Evolutionary conservation across 2,113 vertebrate species (phyloP).

Genomic region (Connochaetes taurinus): DNA sequence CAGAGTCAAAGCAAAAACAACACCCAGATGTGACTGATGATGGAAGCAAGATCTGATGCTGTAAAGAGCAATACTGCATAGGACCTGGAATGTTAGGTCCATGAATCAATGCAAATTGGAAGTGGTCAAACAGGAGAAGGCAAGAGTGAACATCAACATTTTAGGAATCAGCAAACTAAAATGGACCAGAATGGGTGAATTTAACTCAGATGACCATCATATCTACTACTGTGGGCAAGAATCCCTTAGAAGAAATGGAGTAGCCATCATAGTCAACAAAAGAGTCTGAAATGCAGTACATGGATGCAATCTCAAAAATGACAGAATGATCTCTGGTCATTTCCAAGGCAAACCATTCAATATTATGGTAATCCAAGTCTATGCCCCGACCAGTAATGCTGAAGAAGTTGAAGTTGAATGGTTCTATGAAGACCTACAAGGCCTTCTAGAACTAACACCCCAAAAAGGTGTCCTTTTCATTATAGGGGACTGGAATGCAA

Average conservation of each 20-base stretch:
- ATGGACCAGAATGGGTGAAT: neutral
- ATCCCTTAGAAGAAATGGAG: neutral
- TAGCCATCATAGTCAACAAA: neutral
- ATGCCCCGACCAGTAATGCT: accelerated
- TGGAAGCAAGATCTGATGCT: neutral
- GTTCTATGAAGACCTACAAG: neutral
- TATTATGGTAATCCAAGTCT: neutral
- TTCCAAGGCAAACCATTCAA: neutral
- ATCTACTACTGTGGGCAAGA: neutral
- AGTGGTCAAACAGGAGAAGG: neutral
- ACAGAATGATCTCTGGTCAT: neutral
- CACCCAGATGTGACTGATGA: neutral
- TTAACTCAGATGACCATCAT: neutral
- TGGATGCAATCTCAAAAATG: neutral
- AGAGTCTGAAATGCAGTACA: neutral
- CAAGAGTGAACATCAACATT: neutral
- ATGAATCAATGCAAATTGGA: neutral
- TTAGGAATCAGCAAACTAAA: neutral
- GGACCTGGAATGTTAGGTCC: neutral
- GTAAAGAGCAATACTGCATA: neutral
- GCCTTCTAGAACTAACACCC: neutral
- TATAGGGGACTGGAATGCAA: neutral
- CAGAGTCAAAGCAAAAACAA: neutral
- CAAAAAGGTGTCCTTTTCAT: neutral
- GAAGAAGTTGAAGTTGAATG: neutral